Percentiles rank a stretch among this genome's conserved stretches.
Conservation (phyloP, 2,888 invertebrate species). For the Meteorus colon region DNA sequence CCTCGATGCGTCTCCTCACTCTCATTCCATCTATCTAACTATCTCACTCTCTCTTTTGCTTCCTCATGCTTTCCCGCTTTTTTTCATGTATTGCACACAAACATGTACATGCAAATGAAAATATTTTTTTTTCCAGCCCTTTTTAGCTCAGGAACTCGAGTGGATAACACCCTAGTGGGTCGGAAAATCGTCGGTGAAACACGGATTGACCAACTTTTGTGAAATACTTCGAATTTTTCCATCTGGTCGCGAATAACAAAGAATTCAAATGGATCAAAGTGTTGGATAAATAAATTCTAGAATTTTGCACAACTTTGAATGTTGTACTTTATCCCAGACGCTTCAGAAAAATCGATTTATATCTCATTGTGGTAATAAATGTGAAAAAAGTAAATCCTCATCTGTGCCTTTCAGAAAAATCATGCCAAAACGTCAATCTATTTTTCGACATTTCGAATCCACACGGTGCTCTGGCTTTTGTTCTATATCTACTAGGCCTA, state of each 20-base stretch:
- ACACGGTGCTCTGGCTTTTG: too few relatives aligned
- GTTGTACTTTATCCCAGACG: too few relatives aligned
- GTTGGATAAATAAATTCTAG: too few relatives aligned
- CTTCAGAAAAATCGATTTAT: too few relatives aligned
- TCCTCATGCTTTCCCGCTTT: background rate
- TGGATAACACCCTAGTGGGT: conserved; percentile 23
- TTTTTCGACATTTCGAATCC: too few relatives aligned
- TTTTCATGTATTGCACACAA: conserved; percentile 2
- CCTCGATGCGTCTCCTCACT: conserved; percentile 40
- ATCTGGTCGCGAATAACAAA: conserved; percentile 10
- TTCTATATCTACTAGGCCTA: too few relatives aligned
- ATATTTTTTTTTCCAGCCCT: conserved; percentile 22
- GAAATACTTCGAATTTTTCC: background rate
- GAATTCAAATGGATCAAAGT: background rate
- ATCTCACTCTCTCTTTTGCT: background rate
- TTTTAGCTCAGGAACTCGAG: conserved; percentile 15
- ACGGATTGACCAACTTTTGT: background rate
- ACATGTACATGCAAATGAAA: conserved; percentile 1
- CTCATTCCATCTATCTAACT: conserved; percentile 39
- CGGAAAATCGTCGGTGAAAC: conserved; percentile 31
- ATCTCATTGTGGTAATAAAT: too few relatives aligned
- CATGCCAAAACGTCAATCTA: too few relatives aligned
- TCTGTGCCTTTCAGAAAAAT: too few relatives aligned
- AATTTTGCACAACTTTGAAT: too few relatives aligned
- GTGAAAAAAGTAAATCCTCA: too few relatives aligned